phyloP scores from a whole-genome alignment of 2,797 vertebrate genomes.

The Salarias fasciatus region DNA sequence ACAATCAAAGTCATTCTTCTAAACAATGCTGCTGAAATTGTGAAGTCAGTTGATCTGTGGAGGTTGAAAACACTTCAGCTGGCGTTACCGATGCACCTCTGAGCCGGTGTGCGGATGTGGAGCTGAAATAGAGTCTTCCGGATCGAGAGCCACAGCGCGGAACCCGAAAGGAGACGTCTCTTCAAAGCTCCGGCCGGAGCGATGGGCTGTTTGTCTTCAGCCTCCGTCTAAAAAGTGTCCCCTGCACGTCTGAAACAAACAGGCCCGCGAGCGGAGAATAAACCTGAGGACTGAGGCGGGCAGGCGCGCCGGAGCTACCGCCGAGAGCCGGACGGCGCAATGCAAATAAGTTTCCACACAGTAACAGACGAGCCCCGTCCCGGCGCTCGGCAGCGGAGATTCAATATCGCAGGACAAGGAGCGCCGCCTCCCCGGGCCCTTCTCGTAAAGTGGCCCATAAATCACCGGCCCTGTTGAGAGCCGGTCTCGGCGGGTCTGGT shows the following conservation, averaged over 20 bases:
- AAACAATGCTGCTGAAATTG: slow-evolving; percentile 38
- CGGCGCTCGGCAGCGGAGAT: slow-evolving; percentile 64
- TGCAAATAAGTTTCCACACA: slow-evolving; percentile 71
- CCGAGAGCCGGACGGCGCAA: slow-evolving; percentile 58
- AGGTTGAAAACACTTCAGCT: neutral
- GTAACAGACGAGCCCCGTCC: slow-evolving; percentile 62
- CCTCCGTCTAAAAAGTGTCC: slow-evolving; percentile 20
- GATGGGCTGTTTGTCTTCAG: slow-evolving; percentile 35
- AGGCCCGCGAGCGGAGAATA: slow-evolving; percentile 37
- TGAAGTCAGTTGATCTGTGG: slow-evolving; percentile 37
- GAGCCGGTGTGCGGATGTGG: slow-evolving; percentile 24
- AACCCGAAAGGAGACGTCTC: too few relatives aligned
- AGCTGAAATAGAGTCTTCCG: too few relatives aligned
- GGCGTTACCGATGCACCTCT: slow-evolving; percentile 27
- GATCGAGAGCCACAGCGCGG: too few relatives aligned
- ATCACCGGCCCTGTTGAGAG: slow-evolving; percentile 77
- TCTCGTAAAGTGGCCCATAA: slow-evolving; percentile 77
- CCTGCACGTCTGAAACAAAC: slow-evolving; percentile 33
- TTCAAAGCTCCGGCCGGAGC: too few relatives aligned
- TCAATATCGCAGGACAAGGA: slow-evolving; percentile 71
- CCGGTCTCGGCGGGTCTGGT: slow-evolving; percentile 64
- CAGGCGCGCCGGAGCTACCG: slow-evolving; percentile 57
- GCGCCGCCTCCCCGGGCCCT: slow-evolving; percentile 67
- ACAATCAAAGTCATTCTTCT: slow-evolving; percentile 39
- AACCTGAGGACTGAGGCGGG: slow-evolving; percentile 45